These are phyloP conservation scores for Drosophila grimshawi DNA, from an alignment of 1,140 invertebrate species.

Conservation along the genomic window DNA sequence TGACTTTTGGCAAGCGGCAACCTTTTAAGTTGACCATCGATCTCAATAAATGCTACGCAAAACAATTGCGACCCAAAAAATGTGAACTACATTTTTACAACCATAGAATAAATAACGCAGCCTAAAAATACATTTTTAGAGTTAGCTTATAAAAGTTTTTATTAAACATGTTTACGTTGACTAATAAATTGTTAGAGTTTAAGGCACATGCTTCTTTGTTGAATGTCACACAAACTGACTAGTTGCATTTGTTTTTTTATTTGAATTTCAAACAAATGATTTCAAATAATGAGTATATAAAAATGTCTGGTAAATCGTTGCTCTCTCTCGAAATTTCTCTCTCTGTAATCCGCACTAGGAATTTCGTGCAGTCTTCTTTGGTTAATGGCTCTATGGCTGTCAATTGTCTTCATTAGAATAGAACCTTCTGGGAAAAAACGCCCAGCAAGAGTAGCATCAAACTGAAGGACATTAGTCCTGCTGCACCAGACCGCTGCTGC, in stretches of 20 bases:
- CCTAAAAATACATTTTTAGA: too few species aligned
- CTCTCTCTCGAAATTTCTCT: conserved; percentile 23
- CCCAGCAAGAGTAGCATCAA: conserved; percentile 33
- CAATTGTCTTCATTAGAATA: conserved; percentile 30
- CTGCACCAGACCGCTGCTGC: conserved; percentile 24
- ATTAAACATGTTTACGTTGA: conserved; percentile 33
- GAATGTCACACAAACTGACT: conserved; percentile 70
- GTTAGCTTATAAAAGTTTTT: conserved; percentile 53
- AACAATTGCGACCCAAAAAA: too few species aligned
- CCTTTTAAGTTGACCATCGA: too few species aligned
- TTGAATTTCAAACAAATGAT: conserved; percentile 27
- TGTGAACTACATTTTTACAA: too few species aligned
- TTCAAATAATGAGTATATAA: conserved; percentile 75
- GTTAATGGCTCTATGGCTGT: conserved; percentile 54
- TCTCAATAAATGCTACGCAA: too few species aligned
- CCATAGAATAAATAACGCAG: too few species aligned
- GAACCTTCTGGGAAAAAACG: conserved; percentile 40
- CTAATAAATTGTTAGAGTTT: conserved; percentile 28
- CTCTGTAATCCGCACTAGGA: conserved; percentile 19
- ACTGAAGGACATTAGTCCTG: conserved; percentile 7
- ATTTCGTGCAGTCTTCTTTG: conserved; percentile 61
- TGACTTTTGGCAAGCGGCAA: neutral
- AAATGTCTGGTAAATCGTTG: conserved; percentile 56
- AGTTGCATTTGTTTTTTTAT: conserved; percentile 48
- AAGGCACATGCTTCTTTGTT: conserved; percentile 49